Percentiles rank a stretch among this genome's conserved stretches.
phyloP scores from a whole-genome alignment of 2,888 invertebrate genomes.

The Lasioglossum marginatum region DNA sequence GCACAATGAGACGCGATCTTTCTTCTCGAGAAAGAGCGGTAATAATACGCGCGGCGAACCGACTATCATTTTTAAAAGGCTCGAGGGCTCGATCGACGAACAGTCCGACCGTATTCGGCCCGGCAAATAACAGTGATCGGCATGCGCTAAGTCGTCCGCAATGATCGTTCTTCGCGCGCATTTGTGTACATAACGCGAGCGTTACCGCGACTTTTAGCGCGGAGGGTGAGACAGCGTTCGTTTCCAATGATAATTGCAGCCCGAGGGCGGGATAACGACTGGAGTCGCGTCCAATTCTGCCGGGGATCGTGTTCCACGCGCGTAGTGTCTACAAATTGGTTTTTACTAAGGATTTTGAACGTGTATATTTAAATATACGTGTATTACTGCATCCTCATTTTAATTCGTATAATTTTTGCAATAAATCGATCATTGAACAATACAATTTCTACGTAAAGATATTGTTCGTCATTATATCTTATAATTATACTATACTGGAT shows the following conservation, averaged over 20 bases:
- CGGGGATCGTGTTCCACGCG: constrained; percentile 42
- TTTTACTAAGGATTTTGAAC: constrained; percentile 32
- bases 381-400: too few relatives aligned
- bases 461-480: too few relatives aligned
- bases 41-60: background rate
- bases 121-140: constrained; percentile 7
- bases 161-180: background rate
- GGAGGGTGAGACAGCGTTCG: background rate
- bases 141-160: background rate
- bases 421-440: too few relatives aligned
- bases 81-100: background rate
- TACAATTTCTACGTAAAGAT: too few relatives aligned
- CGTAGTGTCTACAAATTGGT: constrained; percentile 46
- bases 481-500: too few relatives aligned
- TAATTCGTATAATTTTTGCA: too few relatives aligned
- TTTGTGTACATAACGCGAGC: constrained; percentile 2
- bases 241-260: background rate
- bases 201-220: constrained; percentile 9
- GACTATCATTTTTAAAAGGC: constrained; percentile 17
- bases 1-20: constrained; percentile 1
- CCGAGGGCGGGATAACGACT: background rate
- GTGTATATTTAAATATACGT: too few relatives aligned
- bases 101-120: background rate
- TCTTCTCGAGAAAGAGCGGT: background rate
- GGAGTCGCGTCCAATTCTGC: constrained; percentile 36